Percentiles rank a stretch among this genome's conserved stretches.
phyloP scores from a whole-genome alignment of 92 coral and sea anemone species.

The Pocillopora meandrina region DNA sequence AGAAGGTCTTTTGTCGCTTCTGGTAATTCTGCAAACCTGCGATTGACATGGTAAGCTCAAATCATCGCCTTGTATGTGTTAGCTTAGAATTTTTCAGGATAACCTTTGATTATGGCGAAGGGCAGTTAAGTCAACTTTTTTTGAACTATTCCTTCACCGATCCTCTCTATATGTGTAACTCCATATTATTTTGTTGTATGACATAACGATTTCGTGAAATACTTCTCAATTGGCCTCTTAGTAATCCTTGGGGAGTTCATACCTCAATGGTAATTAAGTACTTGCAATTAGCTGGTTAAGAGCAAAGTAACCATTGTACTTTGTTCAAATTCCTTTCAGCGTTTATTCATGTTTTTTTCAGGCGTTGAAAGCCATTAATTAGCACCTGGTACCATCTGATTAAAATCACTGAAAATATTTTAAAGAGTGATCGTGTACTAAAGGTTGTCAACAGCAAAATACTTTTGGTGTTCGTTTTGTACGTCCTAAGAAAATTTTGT shows the following conservation, averaged over 20 bases:
- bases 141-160: background rate
- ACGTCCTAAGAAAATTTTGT: background rate
- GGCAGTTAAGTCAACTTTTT: background rate
- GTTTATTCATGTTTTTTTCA: background rate
- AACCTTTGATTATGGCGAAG: too few species aligned
- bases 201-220: too few species aligned
- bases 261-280: background rate
- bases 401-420: background rate
- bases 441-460: too few species aligned
- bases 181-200: too few species aligned
- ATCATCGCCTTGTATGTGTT: too few species aligned
- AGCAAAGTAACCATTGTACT: background rate
- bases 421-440: background rate
- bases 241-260: too few species aligned
- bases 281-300: constrained; percentile 6
- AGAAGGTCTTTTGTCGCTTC: too few species aligned
- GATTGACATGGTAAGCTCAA: too few species aligned
- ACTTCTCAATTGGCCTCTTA: too few species aligned
- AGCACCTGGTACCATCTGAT: background rate
- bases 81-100: too few species aligned
- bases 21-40: too few species aligned
- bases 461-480: background rate
- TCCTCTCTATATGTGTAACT: background rate
- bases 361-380: background rate
- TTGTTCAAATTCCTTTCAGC: background rate